Conservation (phyloP, 2,797 vertebrate genomes). For the Sebastes vulpes region DNA sequence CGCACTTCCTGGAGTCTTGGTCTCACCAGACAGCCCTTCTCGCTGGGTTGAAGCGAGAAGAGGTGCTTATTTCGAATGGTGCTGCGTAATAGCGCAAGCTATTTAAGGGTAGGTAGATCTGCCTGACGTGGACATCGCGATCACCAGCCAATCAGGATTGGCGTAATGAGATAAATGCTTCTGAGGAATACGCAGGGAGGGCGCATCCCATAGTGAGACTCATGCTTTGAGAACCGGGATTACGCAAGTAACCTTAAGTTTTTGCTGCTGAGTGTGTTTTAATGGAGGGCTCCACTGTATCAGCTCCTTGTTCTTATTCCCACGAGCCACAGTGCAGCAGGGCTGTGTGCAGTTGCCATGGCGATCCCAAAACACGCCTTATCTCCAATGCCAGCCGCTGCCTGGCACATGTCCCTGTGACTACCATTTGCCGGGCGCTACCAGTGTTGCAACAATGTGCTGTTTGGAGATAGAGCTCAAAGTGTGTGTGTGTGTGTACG, state of each 20-base stretch:
- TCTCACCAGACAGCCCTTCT: not conserved
- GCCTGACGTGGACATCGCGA: not conserved
- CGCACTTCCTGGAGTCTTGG: too few relatives aligned
- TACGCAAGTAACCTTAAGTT: not conserved
- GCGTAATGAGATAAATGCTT: not conserved
- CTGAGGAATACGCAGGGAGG: not conserved
- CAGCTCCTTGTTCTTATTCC: constrained; percentile 21
- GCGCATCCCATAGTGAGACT: not conserved
- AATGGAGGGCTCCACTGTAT: not conserved
- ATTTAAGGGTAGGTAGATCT: not conserved
- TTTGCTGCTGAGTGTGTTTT: not conserved
- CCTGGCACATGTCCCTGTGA: constrained; percentile 2
- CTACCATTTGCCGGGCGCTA: not conserved
- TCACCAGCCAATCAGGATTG: not conserved
- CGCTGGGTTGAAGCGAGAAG: not conserved
- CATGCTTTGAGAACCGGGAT: not conserved
- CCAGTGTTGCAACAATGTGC: constrained; percentile 19
- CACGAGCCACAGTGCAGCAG: constrained; percentile 8
- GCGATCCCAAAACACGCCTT: constrained; percentile 38
- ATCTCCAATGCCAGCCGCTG: constrained; percentile 53
- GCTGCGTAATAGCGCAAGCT: not conserved
- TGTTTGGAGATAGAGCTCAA: constrained; percentile 34
- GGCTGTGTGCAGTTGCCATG: constrained; percentile 48
- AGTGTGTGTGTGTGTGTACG: constrained; percentile 9
- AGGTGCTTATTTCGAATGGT: not conserved